Evolutionary conservation across 2,888 invertebrate species (phyloP), one percentile per base, ranked within the genome.

Genomic region (Tromatobia lineatoria): DNA sequence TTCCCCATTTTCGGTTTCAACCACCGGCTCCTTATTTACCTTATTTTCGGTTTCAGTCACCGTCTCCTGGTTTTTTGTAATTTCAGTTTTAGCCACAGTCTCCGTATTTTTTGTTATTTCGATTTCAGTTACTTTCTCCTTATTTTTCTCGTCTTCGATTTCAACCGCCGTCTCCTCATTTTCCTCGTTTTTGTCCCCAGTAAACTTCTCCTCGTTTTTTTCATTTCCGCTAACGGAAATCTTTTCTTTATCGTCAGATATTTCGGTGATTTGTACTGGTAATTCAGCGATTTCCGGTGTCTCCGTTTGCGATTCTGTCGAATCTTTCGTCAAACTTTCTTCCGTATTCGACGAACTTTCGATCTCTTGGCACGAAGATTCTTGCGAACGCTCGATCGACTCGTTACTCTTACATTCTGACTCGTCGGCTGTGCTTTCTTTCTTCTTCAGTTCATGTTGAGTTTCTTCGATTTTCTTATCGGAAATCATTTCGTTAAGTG

Each of bases 401-500:
- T 57, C 71, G 52, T 23, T 57, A 3, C 20, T 25, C n/a, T n/a
- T 38, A 15, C 1, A 8, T 25, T 54, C 38, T 10, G 50, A 7
- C 15, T 66, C 23, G 13, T 20, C 66, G 23, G 6, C 23, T 7
- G 18, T 45, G 25, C 20, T 20, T 2, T 54, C 20, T n/a, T 70
- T 25, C n/a, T 11, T 47, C 25, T 64, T 64, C 18, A 38, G 64
- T 11, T 15, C 6, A 20, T 34, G 38, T 0, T 23, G 23, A 1
- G 18, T 34, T n/a, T 71, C 54, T 15, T 86, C 76, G 4, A 88
- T 54, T 79, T 77, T 88, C 13, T 88, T 87, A 77, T 89, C 90
- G 3, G 88, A 88, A 77, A 93, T 90, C 86, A 91, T 90, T 87
- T 91, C 91, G 52, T 88, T 89, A 29, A 91, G 69, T 0, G 92